Percentiles rank a stretch among this genome's conserved stretches.
Conservation (phyloP, 2,888 invertebrate genomes). For the Sminthurides aquaticus region DNA sequence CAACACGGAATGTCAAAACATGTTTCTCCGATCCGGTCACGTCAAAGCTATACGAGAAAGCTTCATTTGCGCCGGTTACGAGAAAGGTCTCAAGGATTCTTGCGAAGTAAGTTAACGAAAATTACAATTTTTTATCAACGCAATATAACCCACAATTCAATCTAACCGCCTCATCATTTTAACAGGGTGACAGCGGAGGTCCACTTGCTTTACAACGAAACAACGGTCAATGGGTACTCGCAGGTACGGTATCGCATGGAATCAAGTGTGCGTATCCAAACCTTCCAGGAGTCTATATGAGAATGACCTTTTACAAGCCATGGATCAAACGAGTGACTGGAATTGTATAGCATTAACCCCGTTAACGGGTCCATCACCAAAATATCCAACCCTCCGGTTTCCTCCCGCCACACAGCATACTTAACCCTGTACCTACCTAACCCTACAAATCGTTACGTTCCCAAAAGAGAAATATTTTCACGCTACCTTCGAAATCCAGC, state of each 20-base stretch:
- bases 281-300: constrained; percentile 69
- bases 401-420: too few species aligned
- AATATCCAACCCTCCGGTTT: too few species aligned
- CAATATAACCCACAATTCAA: too few species aligned
- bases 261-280: constrained; percentile 61
- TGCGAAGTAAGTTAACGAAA: constrained; percentile 63
- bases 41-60: constrained; percentile 76
- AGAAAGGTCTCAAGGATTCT: constrained; percentile 83
- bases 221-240: constrained; percentile 71
- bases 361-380: too few species aligned
- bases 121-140: too few species aligned
- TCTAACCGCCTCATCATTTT: too few species aligned
- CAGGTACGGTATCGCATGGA: constrained; percentile 89
- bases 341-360: too few species aligned
- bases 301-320: constrained; percentile 82
- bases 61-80: constrained; percentile 86
- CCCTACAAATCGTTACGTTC: too few species aligned
- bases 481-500: too few species aligned
- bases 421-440: too few species aligned
- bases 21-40: constrained; percentile 86
- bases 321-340: constrained; percentile 72
- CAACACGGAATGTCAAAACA: constrained; percentile 83
- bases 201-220: constrained; percentile 77
- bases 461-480: too few species aligned
- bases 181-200: constrained; percentile 85